A percentile compares a stretch with the other conserved stretches of the same genome.
Evolutionary conservation across 2,888 invertebrate species (phyloP).

Genomic region (Drosophila dives): DNA sequence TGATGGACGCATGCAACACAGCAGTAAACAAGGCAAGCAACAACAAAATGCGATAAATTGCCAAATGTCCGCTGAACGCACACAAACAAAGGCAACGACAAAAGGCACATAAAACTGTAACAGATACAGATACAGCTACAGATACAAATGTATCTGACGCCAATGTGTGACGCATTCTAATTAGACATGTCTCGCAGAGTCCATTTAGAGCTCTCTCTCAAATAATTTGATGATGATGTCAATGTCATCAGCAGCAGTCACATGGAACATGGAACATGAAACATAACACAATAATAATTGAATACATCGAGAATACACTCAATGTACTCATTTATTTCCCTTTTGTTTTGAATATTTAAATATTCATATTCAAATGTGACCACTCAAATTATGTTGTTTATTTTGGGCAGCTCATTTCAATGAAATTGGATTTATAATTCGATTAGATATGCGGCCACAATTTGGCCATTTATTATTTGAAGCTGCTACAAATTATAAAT

Average conservation of each 20-base stretch:
- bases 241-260: constrained; percentile 29
- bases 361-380: constrained; percentile 9
- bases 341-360: background rate
- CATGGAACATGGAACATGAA: constrained; percentile 21
- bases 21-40: constrained; percentile 26
- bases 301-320: constrained; percentile 28
- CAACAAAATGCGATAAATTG: constrained; percentile 51
- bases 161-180: constrained; percentile 52
- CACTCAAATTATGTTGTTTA: constrained; percentile 11
- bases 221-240: constrained; percentile 35
- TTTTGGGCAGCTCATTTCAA: constrained; percentile 21
- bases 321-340: constrained; percentile 1
- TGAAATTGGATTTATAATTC: constrained; percentile 39
- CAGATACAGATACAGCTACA: background rate
- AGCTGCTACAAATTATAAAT: constrained; percentile 19
- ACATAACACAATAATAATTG: background rate
- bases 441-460: constrained; percentile 28
- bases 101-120: background rate
- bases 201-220: constrained; percentile 3
- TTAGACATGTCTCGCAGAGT: constrained; percentile 37
- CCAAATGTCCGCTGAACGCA: constrained; percentile 39
- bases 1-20: constrained; percentile 62
- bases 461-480: constrained; percentile 12
- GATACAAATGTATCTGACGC: constrained; percentile 40
- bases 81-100: constrained; percentile 4